Evolutionary conservation across 1,140 invertebrate species (phyloP), one percentile per base, ranked within the genome.

Genomic region (Aphaenogaster rudis): DNA sequence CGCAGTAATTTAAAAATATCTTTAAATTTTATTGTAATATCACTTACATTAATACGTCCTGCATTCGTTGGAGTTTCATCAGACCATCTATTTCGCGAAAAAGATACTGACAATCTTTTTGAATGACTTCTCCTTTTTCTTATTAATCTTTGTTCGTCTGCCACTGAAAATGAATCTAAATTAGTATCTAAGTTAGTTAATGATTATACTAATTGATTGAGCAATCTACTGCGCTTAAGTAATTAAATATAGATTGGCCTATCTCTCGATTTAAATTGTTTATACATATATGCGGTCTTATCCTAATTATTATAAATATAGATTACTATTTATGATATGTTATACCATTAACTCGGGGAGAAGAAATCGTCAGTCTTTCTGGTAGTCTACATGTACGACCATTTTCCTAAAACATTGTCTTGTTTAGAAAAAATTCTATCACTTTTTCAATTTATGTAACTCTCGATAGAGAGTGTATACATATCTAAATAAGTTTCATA

Each of bases 1-100:
- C 88, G 90, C 8, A 95, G 77, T 13, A 94, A 88, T 71, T 93
- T 93, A 13, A 94, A 95, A 39, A 95, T 94, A 66, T 95, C 93
- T 21, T 94, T 93, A 3, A 95, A 69, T 36, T 93, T 88, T 11
- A 95, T 94, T 76, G 88, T 88, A 0, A 93, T 93, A 86, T 91
- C 94, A 90, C 88, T 90, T 21, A 91, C 33, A 36, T 91, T 87
- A 2, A 72, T 54, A 69, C 57, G 36, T 59, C 86, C 86, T 9
- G 77, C 76, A 59, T 0, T 42, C 50, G 72, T 50, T 45, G 67
- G 15, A 36, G 0, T 64, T 4, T 67, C 64, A 28, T 42, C 72
- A 3, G 91, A 88, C 48, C 88, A 92, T 72, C 72, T 92, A 64
- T 72, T 88, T 54, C 79, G 85, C 2, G 92, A 91, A 77, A 64